Evolutionary conservation across 1,140 invertebrate genomes (phyloP).

Genomic region (Platyscapa corneri): DNA sequence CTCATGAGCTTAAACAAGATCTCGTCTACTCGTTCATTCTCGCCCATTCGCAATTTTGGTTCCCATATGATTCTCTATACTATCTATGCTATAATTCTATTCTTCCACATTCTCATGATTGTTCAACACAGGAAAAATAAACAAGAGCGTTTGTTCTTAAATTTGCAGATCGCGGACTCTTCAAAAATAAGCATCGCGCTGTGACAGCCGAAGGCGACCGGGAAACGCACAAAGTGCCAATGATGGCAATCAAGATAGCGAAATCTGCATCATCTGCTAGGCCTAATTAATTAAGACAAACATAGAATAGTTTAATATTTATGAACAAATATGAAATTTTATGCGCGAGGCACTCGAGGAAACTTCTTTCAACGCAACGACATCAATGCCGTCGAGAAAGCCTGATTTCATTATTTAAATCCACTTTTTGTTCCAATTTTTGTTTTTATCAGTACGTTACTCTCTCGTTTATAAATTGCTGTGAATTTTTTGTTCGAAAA

Average conservation of each 20-base stretch:
- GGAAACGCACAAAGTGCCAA: too few species aligned
- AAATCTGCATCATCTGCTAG: background rate
- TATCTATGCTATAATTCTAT: background rate
- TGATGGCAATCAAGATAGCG: background rate
- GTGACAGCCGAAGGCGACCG: too few species aligned
- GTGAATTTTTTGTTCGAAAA: background rate
- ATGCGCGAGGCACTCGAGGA: background rate
- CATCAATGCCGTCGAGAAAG: background rate
- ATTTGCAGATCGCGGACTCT: background rate
- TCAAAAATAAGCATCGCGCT: background rate
- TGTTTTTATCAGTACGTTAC: too few species aligned
- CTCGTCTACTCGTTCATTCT: background rate
- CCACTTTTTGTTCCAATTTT: background rate
- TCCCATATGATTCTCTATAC: background rate
- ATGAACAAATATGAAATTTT: background rate
- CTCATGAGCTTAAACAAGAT: background rate
- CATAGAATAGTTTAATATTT: too few species aligned
- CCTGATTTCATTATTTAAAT: background rate
- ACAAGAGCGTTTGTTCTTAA: background rate
- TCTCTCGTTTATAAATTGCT: background rate
- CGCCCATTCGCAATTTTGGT: background rate
- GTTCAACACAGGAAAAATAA: background rate
- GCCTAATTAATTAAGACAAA: too few species aligned
- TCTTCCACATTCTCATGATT: background rate
- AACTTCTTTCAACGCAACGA: background rate